Conservation (phyloP, 2,888 invertebrate species). For the Isoperla grammatica region DNA sequence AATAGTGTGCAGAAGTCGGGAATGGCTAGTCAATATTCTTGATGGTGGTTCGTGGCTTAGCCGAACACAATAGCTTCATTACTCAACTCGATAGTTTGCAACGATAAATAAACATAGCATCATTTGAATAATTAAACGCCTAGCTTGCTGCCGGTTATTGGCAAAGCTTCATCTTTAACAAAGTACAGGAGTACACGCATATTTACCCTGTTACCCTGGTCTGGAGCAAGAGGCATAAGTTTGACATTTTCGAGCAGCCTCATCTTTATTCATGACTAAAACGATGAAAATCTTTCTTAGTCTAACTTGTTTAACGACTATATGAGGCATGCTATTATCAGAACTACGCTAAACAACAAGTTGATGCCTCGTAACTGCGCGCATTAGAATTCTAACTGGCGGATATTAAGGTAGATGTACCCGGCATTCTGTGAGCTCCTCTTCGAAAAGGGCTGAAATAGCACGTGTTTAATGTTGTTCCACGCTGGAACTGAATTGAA, state of each 20-base stretch:
- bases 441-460: too few species aligned
- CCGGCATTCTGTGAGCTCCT: too few species aligned
- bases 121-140: slow-evolving; percentile 14
- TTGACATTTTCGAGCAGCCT: slow-evolving; percentile 12
- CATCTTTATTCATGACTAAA: slow-evolving; percentile 23
- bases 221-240: background rate
- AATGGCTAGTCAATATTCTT: too few species aligned
- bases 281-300: slow-evolving; percentile 18
- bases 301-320: slow-evolving; percentile 8
- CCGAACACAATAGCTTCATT: too few species aligned
- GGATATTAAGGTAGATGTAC: too few species aligned
- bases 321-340: slow-evolving; percentile 5
- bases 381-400: background rate
- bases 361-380: background rate
- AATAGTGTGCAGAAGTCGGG: too few species aligned
- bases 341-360: slow-evolving; percentile 1
- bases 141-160: background rate
- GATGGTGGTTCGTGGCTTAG: too few species aligned
- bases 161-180: too few species aligned
- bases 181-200: background rate
- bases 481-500: too few species aligned
- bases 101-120: background rate
- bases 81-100: too few species aligned
- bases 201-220: background rate
- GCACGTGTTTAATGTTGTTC: too few species aligned